Base-by-base conservation (phyloP, 2,797 vertebrate genomes). In the Hozukius guyotensis region DNA sequence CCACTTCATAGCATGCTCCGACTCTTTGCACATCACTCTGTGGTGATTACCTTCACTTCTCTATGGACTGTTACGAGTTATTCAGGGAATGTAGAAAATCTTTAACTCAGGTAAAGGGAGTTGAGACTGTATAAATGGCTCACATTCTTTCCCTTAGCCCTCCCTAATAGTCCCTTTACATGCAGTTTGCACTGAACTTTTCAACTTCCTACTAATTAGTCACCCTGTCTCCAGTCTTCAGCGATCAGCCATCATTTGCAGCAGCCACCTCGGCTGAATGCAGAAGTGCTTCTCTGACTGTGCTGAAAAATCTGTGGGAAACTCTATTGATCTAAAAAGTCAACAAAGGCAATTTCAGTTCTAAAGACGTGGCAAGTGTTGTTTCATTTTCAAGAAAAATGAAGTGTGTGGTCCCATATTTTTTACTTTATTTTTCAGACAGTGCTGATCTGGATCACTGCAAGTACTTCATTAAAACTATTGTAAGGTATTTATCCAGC, bases 151-250 rank as follows among this genome's bases (percentile, higher is more conserved):
- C 22, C 18, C 24, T 77, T 31, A 63, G 20, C 53, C 27, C 60
- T 70, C 42, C 11, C 18, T 85, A 80, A 85, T 49, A 65, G 68
- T 62, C 78, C 73, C 57, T 76, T 72, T 77, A 64, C 66, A 69
- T 72, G 60, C 36, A 74, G 66, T 72, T 73, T 78, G 59, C 53
- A 25, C 60, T 87, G 69, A 90, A 90, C 87, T 87, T 88, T 88
- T 89, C 73, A 90, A 85, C 84, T 85, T 82, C 56, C 60, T 61
- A 24, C 72, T 88, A 93, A 92, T 91, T 91, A 88, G 79, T 81
- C 76, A 78, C 64, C 24, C 59, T 75, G 46, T 85, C 77, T 83
- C 34, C 27, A 16, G 57, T 77, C 72, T 60, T 82, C 53, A 72
- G 70, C 62, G 52, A 75, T 55, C 75, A 87, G 68, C 65, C 56